Evolutionary conservation across 2,113 vertebrate species (phyloP).

Genomic region (Pipra filicauda): DNA sequence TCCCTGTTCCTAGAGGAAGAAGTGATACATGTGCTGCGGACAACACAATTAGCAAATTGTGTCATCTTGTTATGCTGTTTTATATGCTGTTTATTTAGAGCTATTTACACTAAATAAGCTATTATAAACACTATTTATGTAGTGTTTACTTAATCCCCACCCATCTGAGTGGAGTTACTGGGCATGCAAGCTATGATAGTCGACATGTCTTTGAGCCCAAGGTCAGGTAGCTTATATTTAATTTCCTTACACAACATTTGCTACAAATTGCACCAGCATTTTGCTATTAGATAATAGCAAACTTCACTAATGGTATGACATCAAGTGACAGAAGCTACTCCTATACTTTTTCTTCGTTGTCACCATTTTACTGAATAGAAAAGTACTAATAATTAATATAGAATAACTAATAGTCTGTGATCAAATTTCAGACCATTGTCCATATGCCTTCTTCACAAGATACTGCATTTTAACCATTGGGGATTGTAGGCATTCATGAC

Average conservation of each 20-base stretch:
- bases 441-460: not conserved
- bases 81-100: not conserved
- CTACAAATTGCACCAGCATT: not conserved
- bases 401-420: not conserved
- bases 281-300: not conserved
- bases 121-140: not conserved
- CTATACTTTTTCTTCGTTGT: not conserved
- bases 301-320: not conserved
- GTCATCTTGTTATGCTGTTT: not conserved
- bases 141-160: not conserved
- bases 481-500: not conserved
- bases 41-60: not conserved
- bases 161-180: not conserved
- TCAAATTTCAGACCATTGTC: not conserved
- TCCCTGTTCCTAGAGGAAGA: not conserved
- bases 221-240: not conserved
- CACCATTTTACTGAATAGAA: not conserved
- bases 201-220: not conserved
- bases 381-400: not conserved
- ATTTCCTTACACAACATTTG: not conserved
- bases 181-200: not conserved
- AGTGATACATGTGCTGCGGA: not conserved
- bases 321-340: not conserved
- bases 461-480: not conserved
- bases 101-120: not conserved